phyloP scores from a whole-genome alignment of 2,113 vertebrate genomes.

The Cephalopholis sonnerati region DNA sequence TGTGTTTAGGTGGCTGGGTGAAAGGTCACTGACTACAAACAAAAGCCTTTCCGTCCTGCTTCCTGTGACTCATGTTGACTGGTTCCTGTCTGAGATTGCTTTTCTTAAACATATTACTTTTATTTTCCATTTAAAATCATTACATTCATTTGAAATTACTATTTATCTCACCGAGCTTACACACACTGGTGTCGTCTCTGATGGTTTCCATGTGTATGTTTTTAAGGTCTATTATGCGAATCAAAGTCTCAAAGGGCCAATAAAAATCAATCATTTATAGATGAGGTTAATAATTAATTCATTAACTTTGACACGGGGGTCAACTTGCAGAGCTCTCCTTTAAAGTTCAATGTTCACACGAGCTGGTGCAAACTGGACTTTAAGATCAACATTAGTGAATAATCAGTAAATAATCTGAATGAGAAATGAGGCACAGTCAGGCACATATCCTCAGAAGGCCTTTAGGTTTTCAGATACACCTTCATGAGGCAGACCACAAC shows the following conservation, averaged over 20 bases:
- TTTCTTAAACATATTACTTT: too few species aligned
- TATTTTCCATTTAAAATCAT: neutral
- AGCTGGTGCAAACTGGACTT: neutral
- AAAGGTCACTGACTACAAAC: neutral
- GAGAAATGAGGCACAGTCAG: neutral
- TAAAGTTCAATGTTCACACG: neutral
- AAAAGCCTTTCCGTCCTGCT: neutral
- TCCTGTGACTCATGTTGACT: conserved; percentile 10
- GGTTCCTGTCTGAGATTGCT: neutral
- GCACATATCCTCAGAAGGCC: too few species aligned
- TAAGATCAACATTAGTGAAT: neutral
- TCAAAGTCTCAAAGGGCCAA: neutral
- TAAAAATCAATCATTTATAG: neutral
- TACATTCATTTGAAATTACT: neutral
- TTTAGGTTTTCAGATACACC: too few species aligned
- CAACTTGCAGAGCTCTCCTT: neutral
- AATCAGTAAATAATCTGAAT: neutral
- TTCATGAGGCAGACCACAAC: too few species aligned
- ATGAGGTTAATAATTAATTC: neutral
- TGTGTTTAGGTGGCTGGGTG: too few species aligned
- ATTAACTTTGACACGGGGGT: neutral
- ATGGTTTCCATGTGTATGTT: too few species aligned
- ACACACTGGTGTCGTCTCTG: neutral
- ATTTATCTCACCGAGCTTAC: too few species aligned
- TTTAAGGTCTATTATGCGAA: neutral